These are phyloP conservation scores for Drosophila watanabei DNA, from an alignment of 1,140 invertebrate species.

Conservation along the genomic window DNA sequence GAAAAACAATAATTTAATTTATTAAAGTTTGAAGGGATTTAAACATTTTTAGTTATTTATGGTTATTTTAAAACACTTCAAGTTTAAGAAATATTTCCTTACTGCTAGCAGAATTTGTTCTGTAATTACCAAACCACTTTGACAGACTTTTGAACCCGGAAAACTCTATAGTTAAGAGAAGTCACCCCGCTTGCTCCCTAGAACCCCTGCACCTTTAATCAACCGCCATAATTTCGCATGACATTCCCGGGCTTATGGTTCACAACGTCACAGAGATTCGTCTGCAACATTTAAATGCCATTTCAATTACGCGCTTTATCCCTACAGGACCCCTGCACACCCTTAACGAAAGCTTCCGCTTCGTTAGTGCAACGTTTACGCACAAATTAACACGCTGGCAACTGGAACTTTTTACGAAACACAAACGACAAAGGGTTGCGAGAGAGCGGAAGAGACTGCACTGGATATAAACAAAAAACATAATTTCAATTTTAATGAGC, in stretches of 20 bases:
- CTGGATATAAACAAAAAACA: conserved; percentile 58
- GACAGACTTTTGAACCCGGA: conserved; percentile 16
- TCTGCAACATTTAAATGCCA: conserved; percentile 72
- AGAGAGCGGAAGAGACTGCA: background rate
- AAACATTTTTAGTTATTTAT: no score
- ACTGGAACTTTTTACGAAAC: conserved; percentile 66
- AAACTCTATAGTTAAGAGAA: background rate
- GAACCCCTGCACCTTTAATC: conserved; percentile 24
- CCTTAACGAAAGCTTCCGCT: conserved; percentile 60
- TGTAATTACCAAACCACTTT: background rate
- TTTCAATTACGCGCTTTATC: conserved; percentile 70
- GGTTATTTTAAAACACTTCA: background rate
- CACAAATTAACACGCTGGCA: conserved; percentile 80
- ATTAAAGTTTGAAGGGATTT: no score
- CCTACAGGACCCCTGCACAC: conserved; percentile 2
- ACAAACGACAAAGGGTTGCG: conserved; percentile 65
- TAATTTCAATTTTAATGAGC: conserved; percentile 81
- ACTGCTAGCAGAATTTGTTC: background rate
- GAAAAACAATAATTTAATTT: background rate
- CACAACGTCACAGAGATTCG: conserved; percentile 25
- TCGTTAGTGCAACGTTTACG: conserved; percentile 79
- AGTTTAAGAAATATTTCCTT: background rate
- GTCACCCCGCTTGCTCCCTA: background rate
- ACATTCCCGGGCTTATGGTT: conserved; percentile 43
- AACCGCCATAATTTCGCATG: conserved; percentile 55